A percentile compares a stretch with the other conserved stretches of the same genome.
phyloP scores from a whole-genome alignment of 2,797 vertebrate species.

The Gymnoscopelus microlampas region DNA sequence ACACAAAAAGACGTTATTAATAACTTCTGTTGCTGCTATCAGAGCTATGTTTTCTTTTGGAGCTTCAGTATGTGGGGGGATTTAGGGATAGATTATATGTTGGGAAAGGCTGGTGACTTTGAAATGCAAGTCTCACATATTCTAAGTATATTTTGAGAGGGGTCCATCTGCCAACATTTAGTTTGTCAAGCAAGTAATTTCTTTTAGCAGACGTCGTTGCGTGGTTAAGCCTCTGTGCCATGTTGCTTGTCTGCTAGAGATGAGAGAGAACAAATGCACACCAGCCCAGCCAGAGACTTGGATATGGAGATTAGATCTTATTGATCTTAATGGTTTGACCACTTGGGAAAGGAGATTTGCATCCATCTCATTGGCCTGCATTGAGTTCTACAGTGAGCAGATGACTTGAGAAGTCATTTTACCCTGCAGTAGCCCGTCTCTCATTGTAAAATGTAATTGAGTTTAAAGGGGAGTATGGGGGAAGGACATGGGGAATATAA shows the following conservation, averaged over 20 bases:
- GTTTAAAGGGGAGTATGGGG: not conserved
- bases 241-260: conserved; percentile 28
- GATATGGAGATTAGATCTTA: conserved; percentile 60
- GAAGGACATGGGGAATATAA: not conserved
- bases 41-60: conserved; percentile 4
- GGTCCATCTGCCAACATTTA: not conserved
- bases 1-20: conserved; percentile 39
- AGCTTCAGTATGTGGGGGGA: conserved; percentile 1
- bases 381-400: conserved; percentile 35
- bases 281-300: conserved; percentile 38
- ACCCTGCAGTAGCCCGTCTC: conserved; percentile 5
- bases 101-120: not conserved
- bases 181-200: not conserved
- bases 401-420: conserved; percentile 26
- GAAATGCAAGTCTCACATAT: not conserved
- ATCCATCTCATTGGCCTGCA: conserved; percentile 46
- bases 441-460: not conserved
- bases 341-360: conserved; percentile 60
- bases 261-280: conserved; percentile 36
- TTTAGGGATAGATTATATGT: not conserved
- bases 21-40: conserved; percentile 7
- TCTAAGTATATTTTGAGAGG: not conserved
- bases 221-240: conserved; percentile 23
- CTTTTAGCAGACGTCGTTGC: no score
- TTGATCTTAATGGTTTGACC: conserved; percentile 64